A percentile compares a stretch with the other conserved stretches of the same genome.
Conservation (phyloP, 2,888 invertebrate genomes). For the Creontiades dilutus region DNA sequence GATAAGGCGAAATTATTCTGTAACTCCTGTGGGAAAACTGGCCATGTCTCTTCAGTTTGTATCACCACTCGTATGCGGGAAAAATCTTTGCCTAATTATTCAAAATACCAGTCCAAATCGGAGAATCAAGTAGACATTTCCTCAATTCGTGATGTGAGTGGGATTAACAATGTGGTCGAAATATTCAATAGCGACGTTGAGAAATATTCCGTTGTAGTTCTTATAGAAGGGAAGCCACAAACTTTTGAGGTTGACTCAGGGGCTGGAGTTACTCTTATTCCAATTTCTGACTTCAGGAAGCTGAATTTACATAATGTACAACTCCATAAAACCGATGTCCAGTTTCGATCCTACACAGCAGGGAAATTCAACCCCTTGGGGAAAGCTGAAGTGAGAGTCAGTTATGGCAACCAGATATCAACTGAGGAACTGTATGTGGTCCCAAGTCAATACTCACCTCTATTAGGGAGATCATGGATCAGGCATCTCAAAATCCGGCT, state of each 20-base stretch:
- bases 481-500: constrained; percentile 1
- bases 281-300: background rate
- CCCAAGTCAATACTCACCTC: background rate
- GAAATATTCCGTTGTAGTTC: constrained; percentile 61
- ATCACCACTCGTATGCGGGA: constrained; percentile 26
- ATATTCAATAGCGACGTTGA: constrained; percentile 23
- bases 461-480: constrained; percentile 38
- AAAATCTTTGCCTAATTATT: background rate
- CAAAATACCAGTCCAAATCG: background rate
- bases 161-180: constrained; percentile 9
- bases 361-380: background rate
- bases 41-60: constrained; percentile 50
- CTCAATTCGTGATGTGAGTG: background rate
- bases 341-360: constrained; percentile 28
- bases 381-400: background rate
- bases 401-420: background rate
- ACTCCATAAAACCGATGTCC: background rate
- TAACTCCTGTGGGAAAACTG: constrained; percentile 40
- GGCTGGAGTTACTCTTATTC: constrained; percentile 1
- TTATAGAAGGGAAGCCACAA: constrained; percentile 33
- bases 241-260: constrained; percentile 57
- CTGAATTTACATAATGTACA: background rate
- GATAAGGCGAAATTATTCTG: constrained; percentile 14
- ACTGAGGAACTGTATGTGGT: background rate
- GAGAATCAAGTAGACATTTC: constrained; percentile 23